phyloP scores from a whole-genome alignment of 2,888 invertebrate genomes.

The Phengaris alcon region DNA sequence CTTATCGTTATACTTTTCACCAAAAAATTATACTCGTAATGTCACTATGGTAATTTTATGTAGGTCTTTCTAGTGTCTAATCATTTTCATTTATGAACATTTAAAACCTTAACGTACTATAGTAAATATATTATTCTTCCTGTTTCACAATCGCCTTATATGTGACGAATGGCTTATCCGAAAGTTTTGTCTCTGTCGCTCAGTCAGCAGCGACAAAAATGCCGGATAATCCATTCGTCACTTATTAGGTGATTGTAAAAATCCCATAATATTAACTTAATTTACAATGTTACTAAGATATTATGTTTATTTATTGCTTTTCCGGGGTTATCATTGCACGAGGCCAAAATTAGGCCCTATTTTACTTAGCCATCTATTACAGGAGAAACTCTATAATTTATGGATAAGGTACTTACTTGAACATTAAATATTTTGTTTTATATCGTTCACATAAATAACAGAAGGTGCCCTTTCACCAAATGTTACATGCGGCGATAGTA shows the following conservation, averaged over 20 bases:
- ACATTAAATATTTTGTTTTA: neutral
- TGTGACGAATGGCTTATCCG: no score
- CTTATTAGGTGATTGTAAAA: no score
- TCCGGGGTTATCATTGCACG: neutral
- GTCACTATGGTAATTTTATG: neutral
- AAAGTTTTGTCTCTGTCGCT: no score
- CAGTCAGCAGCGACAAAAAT: no score
- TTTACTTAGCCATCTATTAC: neutral
- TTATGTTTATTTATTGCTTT: conserved; percentile 1
- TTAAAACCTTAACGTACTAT: neutral
- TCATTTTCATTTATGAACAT: neutral
- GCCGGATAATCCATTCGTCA: no score
- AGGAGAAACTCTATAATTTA: neutral
- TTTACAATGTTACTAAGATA: neutral
- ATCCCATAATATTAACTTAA: neutral
- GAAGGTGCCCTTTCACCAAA: no score
- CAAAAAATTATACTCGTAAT: neutral
- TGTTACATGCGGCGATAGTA: no score
- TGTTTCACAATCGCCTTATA: no score
- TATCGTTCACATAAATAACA: neutral
- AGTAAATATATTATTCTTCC: no score
- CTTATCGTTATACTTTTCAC: neutral
- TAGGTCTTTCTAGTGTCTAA: neutral
- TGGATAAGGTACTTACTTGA: neutral
- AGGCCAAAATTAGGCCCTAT: neutral